These are phyloP conservation scores for Drosophila burlai DNA, from an alignment of 1,140 invertebrate genomes.

Conservation along the genomic window DNA sequence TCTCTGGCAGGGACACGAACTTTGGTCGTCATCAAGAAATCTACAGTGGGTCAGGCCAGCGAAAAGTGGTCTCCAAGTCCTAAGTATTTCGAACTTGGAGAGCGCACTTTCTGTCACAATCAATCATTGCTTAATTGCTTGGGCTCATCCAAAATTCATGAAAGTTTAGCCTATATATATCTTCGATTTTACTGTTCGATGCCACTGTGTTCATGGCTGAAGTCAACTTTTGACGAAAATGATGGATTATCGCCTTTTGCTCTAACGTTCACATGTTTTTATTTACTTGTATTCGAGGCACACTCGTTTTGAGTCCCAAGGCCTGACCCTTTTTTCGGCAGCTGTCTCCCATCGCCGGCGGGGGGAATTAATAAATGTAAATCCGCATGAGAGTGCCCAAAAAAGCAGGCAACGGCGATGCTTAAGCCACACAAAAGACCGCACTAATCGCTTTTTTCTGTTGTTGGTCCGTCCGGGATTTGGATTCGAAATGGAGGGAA, in stretches of 20 bases:
- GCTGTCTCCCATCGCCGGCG: conserved; percentile 22
- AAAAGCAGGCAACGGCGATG: conserved; percentile 38
- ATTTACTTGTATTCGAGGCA: conserved; percentile 35
- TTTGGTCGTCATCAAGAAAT: conserved; percentile 11
- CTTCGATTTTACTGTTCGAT: not conserved
- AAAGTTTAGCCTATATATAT: not conserved
- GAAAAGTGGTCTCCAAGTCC: not conserved
- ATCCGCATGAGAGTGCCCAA: conserved; percentile 56
- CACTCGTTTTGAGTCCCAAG: conserved; percentile 13
- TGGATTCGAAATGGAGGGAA: conserved; percentile 37
- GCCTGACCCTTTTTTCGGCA: conserved; percentile 45
- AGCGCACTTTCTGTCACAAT: not conserved
- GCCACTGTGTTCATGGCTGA: conserved; percentile 18
- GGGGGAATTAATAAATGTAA: conserved; percentile 72
- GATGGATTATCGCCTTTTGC: conserved; percentile 68
- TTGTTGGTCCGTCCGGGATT: conserved; percentile 11
- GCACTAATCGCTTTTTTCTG: conserved; percentile 66
- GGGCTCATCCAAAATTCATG: not conserved
- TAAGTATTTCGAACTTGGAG: not conserved
- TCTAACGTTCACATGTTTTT: conserved; percentile 54
- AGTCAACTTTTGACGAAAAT: conserved; percentile 56
- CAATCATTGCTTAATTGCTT: conserved; percentile 20
- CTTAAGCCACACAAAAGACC: conserved; percentile 67
- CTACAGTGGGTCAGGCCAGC: conserved; percentile 17
- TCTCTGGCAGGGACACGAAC: conserved; percentile 32